These are phyloP conservation scores for Ailuropoda melanoleuca DNA, from an alignment of 2,113 vertebrate genomes.

Conservation along the genomic window DNA sequence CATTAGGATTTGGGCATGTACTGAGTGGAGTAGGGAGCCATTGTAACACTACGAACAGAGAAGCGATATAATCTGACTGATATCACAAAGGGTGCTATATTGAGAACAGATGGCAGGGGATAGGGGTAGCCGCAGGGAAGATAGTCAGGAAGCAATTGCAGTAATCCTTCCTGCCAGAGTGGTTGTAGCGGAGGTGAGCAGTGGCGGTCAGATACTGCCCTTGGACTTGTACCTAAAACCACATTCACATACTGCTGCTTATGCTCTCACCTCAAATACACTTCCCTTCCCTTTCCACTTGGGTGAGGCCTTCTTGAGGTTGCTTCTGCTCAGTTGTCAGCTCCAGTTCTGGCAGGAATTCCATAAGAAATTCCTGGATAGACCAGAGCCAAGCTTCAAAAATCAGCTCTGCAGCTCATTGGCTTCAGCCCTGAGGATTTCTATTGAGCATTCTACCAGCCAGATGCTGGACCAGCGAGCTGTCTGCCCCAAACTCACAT, in stretches of 20 bases:
- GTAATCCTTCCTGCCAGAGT: background rate
- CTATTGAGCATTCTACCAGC: no score
- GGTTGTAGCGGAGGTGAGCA: background rate
- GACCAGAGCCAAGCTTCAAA: no score
- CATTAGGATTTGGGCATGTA: background rate
- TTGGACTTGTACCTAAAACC: background rate
- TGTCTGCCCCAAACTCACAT: background rate
- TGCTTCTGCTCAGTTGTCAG: background rate
- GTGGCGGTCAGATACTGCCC: background rate
- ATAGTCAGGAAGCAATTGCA: fast-evolving
- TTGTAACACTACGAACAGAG: background rate
- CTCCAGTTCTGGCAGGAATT: background rate
- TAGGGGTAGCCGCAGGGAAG: background rate
- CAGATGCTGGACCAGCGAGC: background rate
- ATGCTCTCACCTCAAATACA: background rate
- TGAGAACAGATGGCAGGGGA: background rate
- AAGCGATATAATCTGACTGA: background rate
- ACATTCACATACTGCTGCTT: background rate
- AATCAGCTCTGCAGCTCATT: background rate
- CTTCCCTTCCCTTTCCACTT: background rate
- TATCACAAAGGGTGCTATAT: background rate
- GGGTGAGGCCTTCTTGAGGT: fast-evolving
- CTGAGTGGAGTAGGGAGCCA: no score
- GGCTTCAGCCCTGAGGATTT: background rate
- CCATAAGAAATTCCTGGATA: background rate